Base-by-base conservation (phyloP, 2,888 invertebrate genomes). In the Ormia ochracea region DNA sequence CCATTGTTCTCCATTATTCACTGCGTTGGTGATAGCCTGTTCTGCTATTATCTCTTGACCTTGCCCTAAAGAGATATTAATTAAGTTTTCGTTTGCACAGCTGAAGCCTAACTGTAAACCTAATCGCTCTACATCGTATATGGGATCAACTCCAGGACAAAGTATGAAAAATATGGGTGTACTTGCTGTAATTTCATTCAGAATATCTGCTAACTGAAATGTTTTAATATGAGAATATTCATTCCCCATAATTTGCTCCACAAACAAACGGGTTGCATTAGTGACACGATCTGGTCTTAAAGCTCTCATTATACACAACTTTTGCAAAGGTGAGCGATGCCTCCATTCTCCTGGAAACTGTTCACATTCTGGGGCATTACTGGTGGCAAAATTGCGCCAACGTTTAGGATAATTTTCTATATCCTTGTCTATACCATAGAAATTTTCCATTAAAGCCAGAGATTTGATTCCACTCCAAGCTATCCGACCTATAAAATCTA, bases 301-400 rank as follows among this genome's bases (percentile, higher is more conserved):
- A 0, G 96, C 96, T 75, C 98, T 91, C 93, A 98, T 94, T 88
- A 98, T 98, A 86, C 98, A 98, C 3, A 98, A 91, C 82, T 95
- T 93, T 88, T 98, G 98, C 50, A 98, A 90, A 0, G 95, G 91
- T 0, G 94, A 92, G 88, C 96, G 97, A 87, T 95, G 96, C 88
- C 98, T 98, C 98, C 98, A 98, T 86, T 98, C 98, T 76, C 97
- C 97, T 0, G 98, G 98, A 84, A 98, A 93, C 88, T 96, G 96
- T 87, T 98, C 98, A 84, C 94, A 93, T 89, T 98, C 98, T 0
- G 98, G 98, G 50, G 94, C 94, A 88, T 98, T 97, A 38, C 95
- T 95, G 85, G 97, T 96, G 0, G 96, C 93, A 85, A 96, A 96
- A 86, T 96, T 97, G 84, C 94, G 94, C 98, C 98, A 98, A 72